Evolutionary conservation across 2,113 vertebrate genomes (phyloP).

Genomic region (Bufo bufo): DNA sequence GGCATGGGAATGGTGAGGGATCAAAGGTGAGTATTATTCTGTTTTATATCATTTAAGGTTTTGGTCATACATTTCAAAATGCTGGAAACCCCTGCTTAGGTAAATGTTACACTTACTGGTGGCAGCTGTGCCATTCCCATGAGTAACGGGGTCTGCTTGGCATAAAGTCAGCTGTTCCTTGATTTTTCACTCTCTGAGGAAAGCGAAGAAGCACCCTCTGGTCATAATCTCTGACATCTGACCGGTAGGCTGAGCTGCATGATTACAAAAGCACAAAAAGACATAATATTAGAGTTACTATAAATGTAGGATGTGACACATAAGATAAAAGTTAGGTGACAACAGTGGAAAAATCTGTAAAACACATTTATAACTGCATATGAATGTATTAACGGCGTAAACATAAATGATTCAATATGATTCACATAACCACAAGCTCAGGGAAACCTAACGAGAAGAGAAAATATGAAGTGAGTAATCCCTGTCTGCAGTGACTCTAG

Average conservation of each 20-base stretch:
- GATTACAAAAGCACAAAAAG: constrained; percentile 39
- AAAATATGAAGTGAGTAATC: background rate
- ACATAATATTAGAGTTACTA: background rate
- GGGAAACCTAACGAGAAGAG: background rate
- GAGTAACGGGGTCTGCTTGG: constrained; percentile 90
- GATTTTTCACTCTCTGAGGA: constrained; percentile 95
- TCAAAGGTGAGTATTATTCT: too few species aligned
- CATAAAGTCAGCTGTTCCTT: constrained; percentile 93
- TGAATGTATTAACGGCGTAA: background rate
- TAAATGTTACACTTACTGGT: constrained; percentile 81
- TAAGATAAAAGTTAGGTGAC: background rate
- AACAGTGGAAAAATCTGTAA: background rate
- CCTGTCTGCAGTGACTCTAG: background rate
- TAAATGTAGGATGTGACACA: background rate
- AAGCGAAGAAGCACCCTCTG: constrained; percentile 90
- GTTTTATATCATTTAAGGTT: too few species aligned
- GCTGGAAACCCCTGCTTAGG: too few species aligned
- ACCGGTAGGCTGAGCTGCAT: constrained; percentile 81
- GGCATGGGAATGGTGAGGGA: too few species aligned
- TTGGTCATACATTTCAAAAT: too few species aligned
- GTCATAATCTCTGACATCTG: constrained; percentile 85
- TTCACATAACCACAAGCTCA: background rate
- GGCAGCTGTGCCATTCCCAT: constrained; percentile 99
- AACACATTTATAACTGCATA: background rate
- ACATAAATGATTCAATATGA: constrained; percentile 20